Base-by-base conservation (phyloP, 35 echinoderm and acorn worm species). In the Apostichopus parvimensis region DNA sequence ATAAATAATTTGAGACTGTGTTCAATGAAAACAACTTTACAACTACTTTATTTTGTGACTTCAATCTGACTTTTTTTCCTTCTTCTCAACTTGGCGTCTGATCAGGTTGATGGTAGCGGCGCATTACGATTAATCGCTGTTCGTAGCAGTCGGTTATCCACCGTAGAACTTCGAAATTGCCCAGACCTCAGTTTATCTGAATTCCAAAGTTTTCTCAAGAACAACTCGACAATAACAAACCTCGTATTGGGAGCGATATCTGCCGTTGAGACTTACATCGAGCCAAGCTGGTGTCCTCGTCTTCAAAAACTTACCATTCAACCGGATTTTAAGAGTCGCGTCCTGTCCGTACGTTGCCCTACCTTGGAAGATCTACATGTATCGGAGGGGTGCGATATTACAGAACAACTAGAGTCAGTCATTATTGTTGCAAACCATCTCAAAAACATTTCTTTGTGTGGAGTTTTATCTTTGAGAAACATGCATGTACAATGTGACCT, bases 81-180 rank as follows among this genome's bases (percentile, higher is more conserved):
- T n/a, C 34, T 45, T 45, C 11, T 68, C 9, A 18, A 17, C 5
- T 68, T 68, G 11, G 64, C 64, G 18, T 87, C 66, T 87, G 8
- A 77, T 10, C 82, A 96, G 90, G 80, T 98, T 7, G 97, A 98
- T 87, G 97, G 97, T 23, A 92, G 91, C 77, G 95, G 87, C 56
- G 93, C 94, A 10, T 61, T 98, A 64, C 77, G 91, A 55, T 94
- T 91, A 15, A 26, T 98, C 17, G 77, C 78, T 24, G 93, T 98
- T 75, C 92, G 77, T 18, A 95, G 94, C 80, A 92, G 83, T 56
- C 77, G 94, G 7, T 66, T 98, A 14, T 75, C 79, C 9, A 96
- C 90, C 58, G 52, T 95, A 7, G 91, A 95, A 75, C 56, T 98
- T 15, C 93, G 94, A 8, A 90, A 95, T 77, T 98, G 97, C 79